A percentile compares a stretch with the other conserved stretches of the same genome.
Evolutionary conservation across 37 sponge, comb jelly and placozoan genomes (phyloP).

Genomic region (Diacarnus erythraeanus): DNA sequence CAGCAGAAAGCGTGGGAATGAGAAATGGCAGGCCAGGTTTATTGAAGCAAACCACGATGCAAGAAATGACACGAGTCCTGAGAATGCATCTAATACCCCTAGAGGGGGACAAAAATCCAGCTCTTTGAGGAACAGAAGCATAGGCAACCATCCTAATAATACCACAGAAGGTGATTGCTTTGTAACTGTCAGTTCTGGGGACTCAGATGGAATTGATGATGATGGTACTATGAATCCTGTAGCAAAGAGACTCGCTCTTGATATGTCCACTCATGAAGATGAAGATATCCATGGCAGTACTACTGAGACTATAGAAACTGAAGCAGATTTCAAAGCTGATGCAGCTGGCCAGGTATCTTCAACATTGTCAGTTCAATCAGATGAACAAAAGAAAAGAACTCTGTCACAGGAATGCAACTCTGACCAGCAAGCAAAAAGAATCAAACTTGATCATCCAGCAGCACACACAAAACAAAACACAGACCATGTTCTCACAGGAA

Average conservation of each 20-base stretch:
- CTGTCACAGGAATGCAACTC: neutral
- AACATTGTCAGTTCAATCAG: neutral
- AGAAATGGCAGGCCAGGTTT: neutral
- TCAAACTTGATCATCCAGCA: neutral
- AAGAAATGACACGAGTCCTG: neutral
- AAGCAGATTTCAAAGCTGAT: neutral
- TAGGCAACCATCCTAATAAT: too few species aligned
- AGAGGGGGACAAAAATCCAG: too few species aligned
- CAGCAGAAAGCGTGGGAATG: neutral
- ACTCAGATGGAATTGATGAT: neutral
- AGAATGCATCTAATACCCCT: neutral
- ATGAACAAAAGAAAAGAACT: neutral
- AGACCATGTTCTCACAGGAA: neutral
- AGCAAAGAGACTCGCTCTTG: neutral
- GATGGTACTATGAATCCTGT: neutral
- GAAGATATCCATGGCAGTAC: neutral
- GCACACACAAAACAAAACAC: neutral
- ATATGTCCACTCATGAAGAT: neutral
- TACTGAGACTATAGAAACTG: neutral
- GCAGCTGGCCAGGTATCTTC: neutral
- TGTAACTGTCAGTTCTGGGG: too few species aligned
- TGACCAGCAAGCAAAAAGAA: neutral
- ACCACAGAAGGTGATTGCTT: too few species aligned
- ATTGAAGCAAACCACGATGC: constrained; percentile 14
- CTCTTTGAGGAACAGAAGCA: too few species aligned